phyloP scores from a whole-genome alignment of 2,113 vertebrate genomes.

The Deroptyus accipitrinus region DNA sequence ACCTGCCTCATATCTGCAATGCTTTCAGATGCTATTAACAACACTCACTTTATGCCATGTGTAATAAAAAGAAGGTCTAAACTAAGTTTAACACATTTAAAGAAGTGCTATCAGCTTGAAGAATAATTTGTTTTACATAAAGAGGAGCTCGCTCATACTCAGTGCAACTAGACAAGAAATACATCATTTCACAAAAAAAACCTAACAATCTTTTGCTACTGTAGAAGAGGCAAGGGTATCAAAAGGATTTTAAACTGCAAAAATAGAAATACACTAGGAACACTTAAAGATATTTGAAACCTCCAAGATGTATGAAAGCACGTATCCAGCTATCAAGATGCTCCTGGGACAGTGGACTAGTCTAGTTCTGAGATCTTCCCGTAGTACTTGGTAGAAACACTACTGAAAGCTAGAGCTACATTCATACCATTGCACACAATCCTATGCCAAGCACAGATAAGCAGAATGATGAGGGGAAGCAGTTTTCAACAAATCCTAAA shows the following conservation, averaged over 20 bases:
- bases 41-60: background rate
- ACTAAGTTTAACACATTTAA: background rate
- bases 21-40: background rate
- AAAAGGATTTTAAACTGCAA: background rate
- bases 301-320: background rate
- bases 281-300: background rate
- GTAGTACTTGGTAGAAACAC: background rate
- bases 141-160: background rate
- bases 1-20: background rate
- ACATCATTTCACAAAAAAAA: background rate
- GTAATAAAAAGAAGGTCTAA: background rate
- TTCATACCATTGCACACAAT: background rate
- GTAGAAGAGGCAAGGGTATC: background rate
- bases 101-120: background rate
- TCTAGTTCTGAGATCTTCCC: background rate
- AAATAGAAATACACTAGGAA: background rate
- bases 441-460: rapidly evolving
- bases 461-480: background rate
- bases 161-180: background rate
- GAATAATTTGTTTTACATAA: background rate
- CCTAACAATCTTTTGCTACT: background rate
- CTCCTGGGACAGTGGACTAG: background rate
- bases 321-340: background rate
- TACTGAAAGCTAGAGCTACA: background rate
- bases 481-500: background rate